These are phyloP conservation scores for Druceiella hillmani DNA, from an alignment of 2,888 invertebrate genomes.

Conservation along the genomic window DNA sequence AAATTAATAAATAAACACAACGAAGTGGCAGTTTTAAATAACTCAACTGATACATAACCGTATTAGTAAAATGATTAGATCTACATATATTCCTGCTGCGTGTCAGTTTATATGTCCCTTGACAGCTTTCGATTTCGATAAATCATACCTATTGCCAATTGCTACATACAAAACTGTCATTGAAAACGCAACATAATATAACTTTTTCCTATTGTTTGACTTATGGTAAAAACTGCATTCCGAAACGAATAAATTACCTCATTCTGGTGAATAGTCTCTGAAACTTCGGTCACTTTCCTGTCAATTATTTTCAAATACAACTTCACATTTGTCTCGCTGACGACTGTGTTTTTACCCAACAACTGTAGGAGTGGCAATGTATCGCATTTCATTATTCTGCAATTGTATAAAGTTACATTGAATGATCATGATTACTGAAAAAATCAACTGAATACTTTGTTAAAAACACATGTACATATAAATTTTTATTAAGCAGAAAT, in stretches of 20 bases:
- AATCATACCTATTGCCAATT: too few relatives aligned
- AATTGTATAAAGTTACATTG: conserved; percentile 39
- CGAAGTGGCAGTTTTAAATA: too few relatives aligned
- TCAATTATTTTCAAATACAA: conserved; percentile 80
- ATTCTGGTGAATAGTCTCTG: conserved; percentile 49
- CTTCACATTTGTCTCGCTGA: conserved; percentile 71
- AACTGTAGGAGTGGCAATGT: conserved; percentile 66
- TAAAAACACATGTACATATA: background rate
- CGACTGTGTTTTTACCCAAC: conserved; percentile 64
- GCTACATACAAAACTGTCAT: too few relatives aligned
- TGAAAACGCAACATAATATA: background rate
- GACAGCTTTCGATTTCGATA: too few relatives aligned
- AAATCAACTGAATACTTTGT: conserved; percentile 16
- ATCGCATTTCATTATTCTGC: conserved; percentile 64
- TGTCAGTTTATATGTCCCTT: too few relatives aligned
- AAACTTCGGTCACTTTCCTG: conserved; percentile 62
- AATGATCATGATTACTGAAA: conserved; percentile 37
- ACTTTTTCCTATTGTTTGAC: background rate
- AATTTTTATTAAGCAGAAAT: background rate
- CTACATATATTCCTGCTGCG: too few relatives aligned
- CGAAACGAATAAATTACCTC: conserved; percentile 30
- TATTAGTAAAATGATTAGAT: too few relatives aligned
- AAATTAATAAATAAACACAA: too few relatives aligned
- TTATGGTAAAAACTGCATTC: conserved; percentile 2
- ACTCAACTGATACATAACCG: too few relatives aligned